Evolutionary conservation across 2,797 vertebrate genomes (phyloP), one percentile per base, ranked within the genome.

Genomic region (Mastacembelus armatus): DNA sequence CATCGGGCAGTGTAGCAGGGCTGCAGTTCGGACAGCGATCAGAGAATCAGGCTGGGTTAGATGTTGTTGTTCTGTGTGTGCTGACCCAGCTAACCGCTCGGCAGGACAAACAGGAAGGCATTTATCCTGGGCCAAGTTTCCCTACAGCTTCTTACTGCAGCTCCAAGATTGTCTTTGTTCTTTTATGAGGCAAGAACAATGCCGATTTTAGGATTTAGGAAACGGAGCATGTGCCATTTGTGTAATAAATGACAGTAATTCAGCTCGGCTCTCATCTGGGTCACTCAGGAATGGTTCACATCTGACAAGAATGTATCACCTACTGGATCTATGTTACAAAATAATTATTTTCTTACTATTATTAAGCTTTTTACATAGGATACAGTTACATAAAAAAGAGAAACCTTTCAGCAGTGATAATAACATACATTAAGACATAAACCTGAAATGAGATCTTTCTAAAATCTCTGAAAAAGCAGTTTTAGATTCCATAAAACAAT

Each of bases 111-210:
- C 86, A 90, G 83, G 77, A 90, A 83, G 70, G 80, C 81, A 85
- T 91, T 91, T 87, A 90, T 88, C 74, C 67, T 7, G 30, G 45
- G 87, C 89, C 90, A 87, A 86, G 45, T 86, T 74, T 77, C 60
- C 68, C 60, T 18, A 75, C 77, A 81, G 67, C 61, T 74, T 66
- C 71, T 79, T 80, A 63, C 27, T 67, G 66, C 50, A 70, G 81
- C 74, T 77, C 75, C 57, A 73, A 79, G 40, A 85, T 79, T 68
- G 39, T 27, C 67, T 80, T 78, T 88, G 83, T 84, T 87, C 74
- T 75, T 80, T 65, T 73, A 68, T 72, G 18, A 69, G 45, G 30
- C 24, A 60, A 58, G 40, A 49, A 84, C 69, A 78, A 79, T 80
- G 62, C 81, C 79, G 67, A 80, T 84, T 77, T 85, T 59, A 22